Evolutionary conservation across 2,888 invertebrate species (phyloP).

Genomic region (Parnassius glacialis): DNA sequence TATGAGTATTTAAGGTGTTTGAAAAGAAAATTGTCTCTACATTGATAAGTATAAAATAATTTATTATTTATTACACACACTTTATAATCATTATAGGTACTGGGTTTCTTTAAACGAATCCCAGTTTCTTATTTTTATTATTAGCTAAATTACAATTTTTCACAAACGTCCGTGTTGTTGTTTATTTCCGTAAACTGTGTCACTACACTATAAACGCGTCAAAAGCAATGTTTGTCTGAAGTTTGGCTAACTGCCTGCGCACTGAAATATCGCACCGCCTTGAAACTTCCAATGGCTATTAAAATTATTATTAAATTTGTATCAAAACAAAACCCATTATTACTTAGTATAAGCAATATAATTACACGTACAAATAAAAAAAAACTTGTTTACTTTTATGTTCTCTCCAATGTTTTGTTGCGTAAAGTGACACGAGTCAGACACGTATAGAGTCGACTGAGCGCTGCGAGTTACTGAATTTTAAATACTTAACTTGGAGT

Average conservation of each 20-base stretch:
- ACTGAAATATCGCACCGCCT: conserved; percentile 67
- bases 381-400: too few relatives aligned
- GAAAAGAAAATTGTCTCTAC: too few relatives aligned
- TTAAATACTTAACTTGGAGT: background rate
- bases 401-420: background rate
- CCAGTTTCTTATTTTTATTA: too few relatives aligned
- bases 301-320: conserved; percentile 9
- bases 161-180: conserved; percentile 4
- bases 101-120: too few relatives aligned
- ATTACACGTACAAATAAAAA: too few relatives aligned
- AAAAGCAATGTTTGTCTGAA: conserved; percentile 43
- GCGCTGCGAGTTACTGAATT: conserved; percentile 24
- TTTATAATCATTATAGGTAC: too few relatives aligned
- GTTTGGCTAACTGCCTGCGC: conserved; percentile 64
- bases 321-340: background rate
- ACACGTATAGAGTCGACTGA: conserved; percentile 10
- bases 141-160: too few relatives aligned
- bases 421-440: conserved; percentile 10
- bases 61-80: too few relatives aligned
- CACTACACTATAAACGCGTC: conserved; percentile 26
- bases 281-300: conserved; percentile 42
- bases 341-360: background rate
- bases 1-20: too few relatives aligned
- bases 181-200: conserved; percentile 18
- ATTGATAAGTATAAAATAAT: too few relatives aligned